Evolutionary conservation across 2,797 vertebrate genomes (phyloP).

Genomic region (Centroberyx gerrardi): DNA sequence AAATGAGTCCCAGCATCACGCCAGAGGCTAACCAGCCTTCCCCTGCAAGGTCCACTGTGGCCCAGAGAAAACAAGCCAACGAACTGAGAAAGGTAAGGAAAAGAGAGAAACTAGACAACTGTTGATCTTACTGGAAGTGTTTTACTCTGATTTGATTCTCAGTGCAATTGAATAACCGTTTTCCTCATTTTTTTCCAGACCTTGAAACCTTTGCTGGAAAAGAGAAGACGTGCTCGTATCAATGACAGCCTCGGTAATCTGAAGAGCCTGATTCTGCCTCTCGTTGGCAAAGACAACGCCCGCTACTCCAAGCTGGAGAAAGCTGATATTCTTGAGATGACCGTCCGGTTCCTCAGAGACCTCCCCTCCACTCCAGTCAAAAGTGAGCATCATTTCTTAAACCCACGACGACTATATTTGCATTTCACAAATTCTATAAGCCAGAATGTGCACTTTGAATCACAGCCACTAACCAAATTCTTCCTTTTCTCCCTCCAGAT

Average conservation of each 20-base stretch:
- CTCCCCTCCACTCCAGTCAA: conserved; percentile 76
- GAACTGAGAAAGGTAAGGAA: conserved; percentile 91
- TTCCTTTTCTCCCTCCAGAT: conserved; percentile 38
- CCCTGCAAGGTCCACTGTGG: conserved; percentile 80
- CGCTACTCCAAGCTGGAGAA: conserved; percentile 92
- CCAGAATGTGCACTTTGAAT: neutral
- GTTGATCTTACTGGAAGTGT: neutral
- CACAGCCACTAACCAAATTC: conserved; percentile 35
- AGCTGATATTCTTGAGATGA: conserved; percentile 93
- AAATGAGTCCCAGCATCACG: conserved; percentile 81
- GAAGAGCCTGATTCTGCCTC: conserved; percentile 89
- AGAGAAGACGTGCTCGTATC: conserved; percentile 89
- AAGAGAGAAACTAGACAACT: neutral
- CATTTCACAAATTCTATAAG: neutral
- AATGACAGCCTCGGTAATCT: conserved; percentile 90
- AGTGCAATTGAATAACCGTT: conserved; percentile 42
- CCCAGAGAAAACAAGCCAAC: conserved; percentile 86
- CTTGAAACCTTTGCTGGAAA: conserved; percentile 89
- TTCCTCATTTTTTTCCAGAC: conserved; percentile 73
- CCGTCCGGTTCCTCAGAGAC: conserved; percentile 90
- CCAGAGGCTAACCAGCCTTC: conserved; percentile 65
- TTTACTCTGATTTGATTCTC: neutral
- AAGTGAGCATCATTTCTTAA: conserved; percentile 73
- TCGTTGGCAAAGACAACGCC: conserved; percentile 89
- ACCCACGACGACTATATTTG: neutral